Evolutionary conservation across 2,797 vertebrate genomes (phyloP), one percentile per base, ranked within the genome.

Genomic region (Labroides dimidiatus): DNA sequence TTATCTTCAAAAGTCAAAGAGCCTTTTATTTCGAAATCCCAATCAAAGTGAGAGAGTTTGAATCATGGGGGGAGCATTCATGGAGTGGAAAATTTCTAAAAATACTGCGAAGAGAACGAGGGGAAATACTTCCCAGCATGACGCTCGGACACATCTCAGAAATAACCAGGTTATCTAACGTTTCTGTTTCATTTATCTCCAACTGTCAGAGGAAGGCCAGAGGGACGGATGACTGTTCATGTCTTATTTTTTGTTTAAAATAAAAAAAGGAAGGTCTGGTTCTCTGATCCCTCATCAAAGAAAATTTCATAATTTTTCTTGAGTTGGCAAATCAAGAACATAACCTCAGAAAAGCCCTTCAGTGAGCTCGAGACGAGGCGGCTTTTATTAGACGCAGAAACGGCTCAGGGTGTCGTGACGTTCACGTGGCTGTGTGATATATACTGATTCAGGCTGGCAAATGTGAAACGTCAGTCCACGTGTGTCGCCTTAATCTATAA

Each of bases 221-320:
- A 36, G 47, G 20, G 13, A 54, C 44, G 14, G 44, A n/a, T 49
- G 56, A 65, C 56, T 54, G 39, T 17, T 15, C 10, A 23, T 17
- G 43, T 15, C 37, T 47, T 52, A 27, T 43, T 19, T 47, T 14
- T 42, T 43, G 12, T 61, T 65, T 37, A 47, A 45, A 53, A 67
- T 3, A 19, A 36, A 27, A 67, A 17, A 15, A 5, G 30, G 1
- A 6, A 61, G 20, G 10, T 20, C 4, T 9, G 45, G 55, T 47
- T 17, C 21, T 43, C 16, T 20, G 12, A 43, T 30, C 19, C 39
- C 15, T 39, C 20, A 51, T 51, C 43, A 39, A 21, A 33, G 30
- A 41, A 49, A 54, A 53, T 53, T 65, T 24, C 21, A 5, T 52
- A 69, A 61, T 19, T 13, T 61, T 39, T n/a, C n/a, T n/a, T 55